phyloP scores from a whole-genome alignment of 2,797 vertebrate species.

The Ficedula albicollis region DNA sequence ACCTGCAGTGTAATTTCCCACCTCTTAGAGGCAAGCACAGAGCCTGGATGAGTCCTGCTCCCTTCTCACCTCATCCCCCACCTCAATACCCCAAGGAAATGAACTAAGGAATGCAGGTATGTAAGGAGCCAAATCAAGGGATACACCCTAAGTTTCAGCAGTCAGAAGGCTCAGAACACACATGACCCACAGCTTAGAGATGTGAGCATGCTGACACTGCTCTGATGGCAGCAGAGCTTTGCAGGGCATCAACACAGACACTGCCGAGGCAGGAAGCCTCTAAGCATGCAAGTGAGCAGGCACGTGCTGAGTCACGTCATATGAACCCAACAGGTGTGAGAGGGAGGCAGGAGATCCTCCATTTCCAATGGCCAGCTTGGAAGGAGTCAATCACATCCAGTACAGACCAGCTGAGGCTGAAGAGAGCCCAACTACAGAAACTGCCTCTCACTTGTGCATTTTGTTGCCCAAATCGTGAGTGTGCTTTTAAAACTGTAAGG shows the following conservation, averaged over 20 bases:
- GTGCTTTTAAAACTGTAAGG: background rate
- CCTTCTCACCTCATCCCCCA: background rate
- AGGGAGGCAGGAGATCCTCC: background rate
- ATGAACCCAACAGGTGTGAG: background rate
- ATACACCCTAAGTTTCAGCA: background rate
- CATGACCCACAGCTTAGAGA: background rate
- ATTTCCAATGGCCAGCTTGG: background rate
- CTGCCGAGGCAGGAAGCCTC: background rate
- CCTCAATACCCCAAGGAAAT: background rate
- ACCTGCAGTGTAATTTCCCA: background rate
- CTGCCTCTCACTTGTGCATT: background rate
- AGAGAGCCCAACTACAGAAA: background rate
- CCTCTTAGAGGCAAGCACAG: background rate
- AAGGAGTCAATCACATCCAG: background rate
- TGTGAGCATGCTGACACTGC: background rate
- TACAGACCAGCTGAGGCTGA: background rate
- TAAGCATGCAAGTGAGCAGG: background rate
- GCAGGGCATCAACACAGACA: background rate
- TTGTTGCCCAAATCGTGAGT: accelerated
- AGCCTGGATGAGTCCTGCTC: accelerated
- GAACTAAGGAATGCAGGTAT: background rate
- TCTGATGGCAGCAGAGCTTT: background rate
- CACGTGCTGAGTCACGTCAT: accelerated
- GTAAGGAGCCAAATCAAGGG: background rate
- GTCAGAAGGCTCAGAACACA: background rate